phyloP scores from a whole-genome alignment of 2,888 invertebrate genomes.

The Thera obeliscata region DNA sequence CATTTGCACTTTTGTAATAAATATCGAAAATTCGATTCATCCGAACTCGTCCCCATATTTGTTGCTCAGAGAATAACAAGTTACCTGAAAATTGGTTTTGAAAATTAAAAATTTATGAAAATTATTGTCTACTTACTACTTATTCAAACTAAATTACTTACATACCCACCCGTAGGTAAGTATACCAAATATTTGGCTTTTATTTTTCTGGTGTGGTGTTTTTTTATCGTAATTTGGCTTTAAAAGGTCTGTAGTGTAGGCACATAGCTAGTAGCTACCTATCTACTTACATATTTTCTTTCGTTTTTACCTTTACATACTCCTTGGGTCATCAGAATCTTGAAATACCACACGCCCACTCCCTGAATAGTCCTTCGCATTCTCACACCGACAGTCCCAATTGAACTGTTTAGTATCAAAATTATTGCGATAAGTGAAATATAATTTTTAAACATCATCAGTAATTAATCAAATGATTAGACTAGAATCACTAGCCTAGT shows the following conservation, averaged over 20 bases:
- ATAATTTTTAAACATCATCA: slow-evolving; percentile 6
- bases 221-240: no score
- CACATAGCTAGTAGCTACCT: no score
- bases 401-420: slow-evolving; percentile 1
- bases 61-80: slow-evolving; percentile 58
- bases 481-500: background rate
- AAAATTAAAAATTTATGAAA: background rate
- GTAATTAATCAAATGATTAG: background rate
- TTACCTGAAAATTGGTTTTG: slow-evolving; percentile 58
- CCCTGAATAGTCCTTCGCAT: slow-evolving; percentile 56
- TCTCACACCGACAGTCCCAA: slow-evolving; percentile 21
- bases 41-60: slow-evolving; percentile 58
- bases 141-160: no score
- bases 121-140: no score
- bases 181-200: no score
- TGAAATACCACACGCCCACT: slow-evolving; percentile 63
- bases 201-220: no score
- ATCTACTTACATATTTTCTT: background rate
- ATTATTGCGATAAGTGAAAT: slow-evolving; percentile 3
- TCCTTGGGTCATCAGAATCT: slow-evolving; percentile 64
- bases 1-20: slow-evolving; percentile 57
- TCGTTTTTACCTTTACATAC: slow-evolving; percentile 61
- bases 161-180: no score
- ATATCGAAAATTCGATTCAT: slow-evolving; percentile 70
- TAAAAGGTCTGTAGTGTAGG: no score